These are phyloP conservation scores for Ageneiosus marmoratus DNA, from an alignment of 2,113 vertebrate species.

Conservation along the genomic window DNA sequence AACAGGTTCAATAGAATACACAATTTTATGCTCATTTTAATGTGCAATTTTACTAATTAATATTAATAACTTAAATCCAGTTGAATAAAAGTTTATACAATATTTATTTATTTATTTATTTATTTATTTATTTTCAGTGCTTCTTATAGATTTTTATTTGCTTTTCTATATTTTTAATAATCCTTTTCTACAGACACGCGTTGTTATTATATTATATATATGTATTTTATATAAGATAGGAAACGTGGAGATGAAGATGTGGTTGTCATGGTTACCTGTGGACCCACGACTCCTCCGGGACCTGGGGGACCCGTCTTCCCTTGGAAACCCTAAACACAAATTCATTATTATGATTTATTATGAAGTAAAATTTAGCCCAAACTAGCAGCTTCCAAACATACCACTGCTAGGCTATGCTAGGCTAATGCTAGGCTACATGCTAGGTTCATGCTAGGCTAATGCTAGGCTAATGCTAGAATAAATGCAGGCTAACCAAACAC, in stretches of 20 bases:
- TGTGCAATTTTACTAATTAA: too few relatives aligned
- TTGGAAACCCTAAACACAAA: slow-evolving; percentile 89
- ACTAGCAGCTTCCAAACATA: too few relatives aligned
- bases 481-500: background rate
- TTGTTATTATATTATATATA: too few relatives aligned
- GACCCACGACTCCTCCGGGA: slow-evolving; percentile 95
- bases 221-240: background rate
- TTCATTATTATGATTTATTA: background rate
- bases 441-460: too few relatives aligned
- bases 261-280: slow-evolving; percentile 78
- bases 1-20: too few relatives aligned
- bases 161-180: background rate
- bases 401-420: too few relatives aligned
- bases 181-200: too few relatives aligned
- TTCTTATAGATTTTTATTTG: too few relatives aligned
- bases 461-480: too few relatives aligned
- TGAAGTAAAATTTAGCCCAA: background rate
- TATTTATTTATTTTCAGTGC: background rate
- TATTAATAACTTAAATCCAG: background rate
- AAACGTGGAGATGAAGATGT: background rate
- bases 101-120: background rate
- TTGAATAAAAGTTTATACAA: background rate
- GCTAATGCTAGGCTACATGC: too few relatives aligned
- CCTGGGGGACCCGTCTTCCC: slow-evolving; percentile 97
- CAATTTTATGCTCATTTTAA: too few relatives aligned